Evolutionary conservation across 2,113 vertebrate genomes (phyloP).

Genomic region (Regulus satrapa): DNA sequence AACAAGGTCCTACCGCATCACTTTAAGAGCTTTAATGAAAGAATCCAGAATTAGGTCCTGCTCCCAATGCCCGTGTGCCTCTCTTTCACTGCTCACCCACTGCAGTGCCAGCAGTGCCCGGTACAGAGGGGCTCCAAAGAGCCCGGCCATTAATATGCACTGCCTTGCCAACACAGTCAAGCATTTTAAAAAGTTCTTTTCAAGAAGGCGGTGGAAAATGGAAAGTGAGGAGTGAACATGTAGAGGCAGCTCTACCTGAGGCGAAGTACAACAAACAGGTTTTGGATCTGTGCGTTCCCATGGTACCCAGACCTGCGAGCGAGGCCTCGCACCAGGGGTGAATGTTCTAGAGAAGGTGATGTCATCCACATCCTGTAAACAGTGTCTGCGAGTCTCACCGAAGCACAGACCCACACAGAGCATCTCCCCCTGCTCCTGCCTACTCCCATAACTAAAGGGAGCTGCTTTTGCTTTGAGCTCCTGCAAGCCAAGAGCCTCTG

Average conservation of each 20-base stretch:
- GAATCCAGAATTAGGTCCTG: neutral
- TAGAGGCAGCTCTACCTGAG: neutral
- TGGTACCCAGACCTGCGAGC: fast-evolving
- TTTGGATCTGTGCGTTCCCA: neutral
- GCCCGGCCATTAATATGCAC: fast-evolving
- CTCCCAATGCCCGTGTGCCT: neutral
- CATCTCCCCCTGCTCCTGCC: neutral
- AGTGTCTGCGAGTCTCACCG: neutral
- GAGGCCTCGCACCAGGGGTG: neutral
- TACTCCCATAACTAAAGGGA: fast-evolving
- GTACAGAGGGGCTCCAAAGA: fast-evolving
- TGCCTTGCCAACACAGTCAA: neutral
- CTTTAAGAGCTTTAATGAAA: neutral
- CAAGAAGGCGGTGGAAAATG: neutral
- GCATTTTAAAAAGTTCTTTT: neutral
- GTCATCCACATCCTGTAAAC: neutral
- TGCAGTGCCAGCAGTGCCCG: fast-evolving
- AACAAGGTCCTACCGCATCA: neutral
- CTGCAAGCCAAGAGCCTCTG: neutral
- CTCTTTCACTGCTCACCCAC: neutral
- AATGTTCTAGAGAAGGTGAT: neutral
- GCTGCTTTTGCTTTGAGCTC: neutral
- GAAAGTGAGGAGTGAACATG: neutral
- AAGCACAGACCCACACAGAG: fast-evolving
- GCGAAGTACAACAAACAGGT: neutral